Percentiles rank a stretch among this genome's conserved stretches.
These are phyloP conservation scores for Microchrysa polita DNA, from an alignment of 2,888 invertebrate species.

Conservation along the genomic window DNA sequence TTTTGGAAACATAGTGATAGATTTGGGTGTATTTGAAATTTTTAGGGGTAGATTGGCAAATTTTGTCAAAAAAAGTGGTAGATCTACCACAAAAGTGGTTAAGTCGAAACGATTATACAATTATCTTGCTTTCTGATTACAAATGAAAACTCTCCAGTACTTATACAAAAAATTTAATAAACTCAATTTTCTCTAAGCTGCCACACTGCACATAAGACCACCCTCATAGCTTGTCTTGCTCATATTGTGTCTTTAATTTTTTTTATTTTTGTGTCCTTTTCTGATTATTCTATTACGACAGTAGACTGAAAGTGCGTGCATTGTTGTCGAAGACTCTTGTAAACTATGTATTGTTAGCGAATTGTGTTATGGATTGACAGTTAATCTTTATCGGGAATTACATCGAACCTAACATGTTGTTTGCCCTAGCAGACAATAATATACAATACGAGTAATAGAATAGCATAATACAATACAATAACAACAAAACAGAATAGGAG, in stretches of 20 bases:
- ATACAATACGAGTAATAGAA: background rate
- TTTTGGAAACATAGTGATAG: background rate
- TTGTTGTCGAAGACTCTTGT: background rate
- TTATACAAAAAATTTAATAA: no score
- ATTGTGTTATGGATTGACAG: conserved; percentile 44
- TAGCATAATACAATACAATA: background rate
- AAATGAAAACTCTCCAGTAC: no score
- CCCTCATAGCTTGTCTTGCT: background rate
- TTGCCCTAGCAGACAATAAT: background rate
- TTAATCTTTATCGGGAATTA: conserved; percentile 47
- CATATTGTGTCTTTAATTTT: background rate
- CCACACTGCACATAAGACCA: background rate
- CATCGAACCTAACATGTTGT: conserved; percentile 13
- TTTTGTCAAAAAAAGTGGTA: no score
- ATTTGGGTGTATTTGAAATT: background rate
- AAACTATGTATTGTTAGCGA: background rate
- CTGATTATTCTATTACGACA: conserved; percentile 8
- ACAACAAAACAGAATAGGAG: background rate
- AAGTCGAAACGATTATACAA: no score
- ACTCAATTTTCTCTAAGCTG: background rate
- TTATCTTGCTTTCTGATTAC: no score
- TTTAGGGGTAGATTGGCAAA: background rate
- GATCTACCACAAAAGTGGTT: no score
- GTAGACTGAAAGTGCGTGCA: background rate
- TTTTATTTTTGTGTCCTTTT: background rate